These are phyloP conservation scores for Silurus aristotelis DNA, from an alignment of 2,797 vertebrate species.

Conservation along the genomic window DNA sequence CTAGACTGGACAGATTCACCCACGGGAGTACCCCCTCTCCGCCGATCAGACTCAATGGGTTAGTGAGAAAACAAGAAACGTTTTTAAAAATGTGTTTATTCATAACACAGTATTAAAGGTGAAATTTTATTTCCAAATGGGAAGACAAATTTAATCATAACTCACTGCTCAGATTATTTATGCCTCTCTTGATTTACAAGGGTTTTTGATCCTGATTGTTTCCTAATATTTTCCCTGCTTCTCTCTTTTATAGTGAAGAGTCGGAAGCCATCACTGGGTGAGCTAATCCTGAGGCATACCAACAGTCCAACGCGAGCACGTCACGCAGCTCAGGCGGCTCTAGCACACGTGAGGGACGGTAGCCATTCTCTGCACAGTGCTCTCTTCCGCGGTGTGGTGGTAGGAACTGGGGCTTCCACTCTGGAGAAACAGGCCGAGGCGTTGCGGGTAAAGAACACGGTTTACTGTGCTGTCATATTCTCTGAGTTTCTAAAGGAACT, in stretches of 20 bases:
- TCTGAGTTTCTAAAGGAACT: slow-evolving; percentile 96
- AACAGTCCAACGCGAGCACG: slow-evolving; percentile 91
- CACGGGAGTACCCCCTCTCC: slow-evolving; percentile 69
- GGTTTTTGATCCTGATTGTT: not conserved
- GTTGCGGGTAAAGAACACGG: slow-evolving; percentile 90
- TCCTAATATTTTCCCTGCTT: not conserved
- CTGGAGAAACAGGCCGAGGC: slow-evolving; percentile 88
- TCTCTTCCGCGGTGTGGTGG: slow-evolving; percentile 71
- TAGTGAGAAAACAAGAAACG: slow-evolving; percentile 13
- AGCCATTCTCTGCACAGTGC: slow-evolving; percentile 81
- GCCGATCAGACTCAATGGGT: slow-evolving; percentile 83
- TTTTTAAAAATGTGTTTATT: not conserved
- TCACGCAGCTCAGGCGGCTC: slow-evolving; percentile 83
- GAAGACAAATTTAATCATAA: not conserved
- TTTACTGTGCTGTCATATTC: slow-evolving; percentile 94
- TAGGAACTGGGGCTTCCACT: slow-evolving; percentile 59
- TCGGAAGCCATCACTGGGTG: slow-evolving; percentile 89
- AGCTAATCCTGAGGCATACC: slow-evolving; percentile 90
- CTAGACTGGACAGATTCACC: slow-evolving; percentile 84
- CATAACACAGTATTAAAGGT: not conserved
- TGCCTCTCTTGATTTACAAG: not conserved
- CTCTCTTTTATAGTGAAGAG: slow-evolving; percentile 81
- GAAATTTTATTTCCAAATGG: too few relatives aligned
- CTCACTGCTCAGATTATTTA: not conserved
- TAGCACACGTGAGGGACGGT: slow-evolving; percentile 86